Evolutionary conservation across 2,888 invertebrate genomes (phyloP), one percentile per base, ranked within the genome.

Genomic region (Junonia oenone): DNA sequence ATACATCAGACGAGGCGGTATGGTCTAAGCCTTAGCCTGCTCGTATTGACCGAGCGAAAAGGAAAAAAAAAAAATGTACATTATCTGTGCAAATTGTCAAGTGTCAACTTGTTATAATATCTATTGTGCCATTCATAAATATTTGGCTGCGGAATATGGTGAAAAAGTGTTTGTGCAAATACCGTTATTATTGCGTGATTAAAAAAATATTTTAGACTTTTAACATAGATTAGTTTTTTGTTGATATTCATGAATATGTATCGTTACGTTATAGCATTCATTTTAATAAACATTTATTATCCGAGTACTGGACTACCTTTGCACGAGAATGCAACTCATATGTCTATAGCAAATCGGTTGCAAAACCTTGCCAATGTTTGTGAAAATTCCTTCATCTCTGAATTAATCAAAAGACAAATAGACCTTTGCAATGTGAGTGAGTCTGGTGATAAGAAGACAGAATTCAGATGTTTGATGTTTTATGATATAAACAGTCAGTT

Each of bases 401-500:
- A 62, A 3, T 71, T 75, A 66, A 76, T 89, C 22, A 68, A 62
- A 46, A 68, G 55, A n/a, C 70, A 75, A 63, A 53, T 73, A 26
- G 37, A 65, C 6, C 68, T 74, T 29, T 89, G 88, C 61, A 67
- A 73, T 35, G 61, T 72, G n/a, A 55, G 63, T 13, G 61, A 66
- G 17, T 67, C 73, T 13, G 69, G 68, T 3, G 70, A 73, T 38
- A 65, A 62, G 17, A 69, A 72, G 52, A 69, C 67, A 45, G 73
- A 80, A 58, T 68, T 82, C 14, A 73, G 78, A 62, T 89, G 89
- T 66, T 68, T 83, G 59, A 74, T 86, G 63, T 88, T 85, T 63
- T 86, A 78, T 56, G 88, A 89, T 45, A 86, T 88, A 63, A 87
- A 75, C 63, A 71, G 48, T 54, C 83, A 80, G 58, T 69, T 90